A percentile compares a stretch with the other conserved stretches of the same genome.
Evolutionary conservation across 2,888 invertebrate species (phyloP).

Genomic region (Drosophila infuscata): DNA sequence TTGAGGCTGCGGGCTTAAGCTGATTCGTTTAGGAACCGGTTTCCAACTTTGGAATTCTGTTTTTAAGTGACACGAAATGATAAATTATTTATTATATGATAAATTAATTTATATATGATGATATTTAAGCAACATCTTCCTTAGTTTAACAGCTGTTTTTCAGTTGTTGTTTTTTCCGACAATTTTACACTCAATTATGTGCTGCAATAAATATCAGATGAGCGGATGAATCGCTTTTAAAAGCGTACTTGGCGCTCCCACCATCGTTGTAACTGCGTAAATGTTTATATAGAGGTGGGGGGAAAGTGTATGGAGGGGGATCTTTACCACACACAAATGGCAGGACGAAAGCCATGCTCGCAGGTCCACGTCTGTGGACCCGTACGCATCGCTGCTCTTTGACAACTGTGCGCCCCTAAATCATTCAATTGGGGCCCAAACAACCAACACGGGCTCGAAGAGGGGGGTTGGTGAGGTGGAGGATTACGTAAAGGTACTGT

Average conservation of each 20-base stretch:
- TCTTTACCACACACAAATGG: slow-evolving; percentile 27
- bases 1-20: not conserved
- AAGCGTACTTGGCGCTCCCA: slow-evolving; percentile 76
- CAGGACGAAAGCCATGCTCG: slow-evolving; percentile 47
- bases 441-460: slow-evolving; percentile 6
- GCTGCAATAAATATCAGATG: slow-evolving; percentile 68
- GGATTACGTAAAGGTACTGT: slow-evolving; percentile 29
- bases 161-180: slow-evolving; percentile 38
- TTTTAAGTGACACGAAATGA: not conserved
- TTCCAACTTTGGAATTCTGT: not conserved
- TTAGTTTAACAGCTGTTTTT: slow-evolving; percentile 34
- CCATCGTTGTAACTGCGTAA: slow-evolving; percentile 32
- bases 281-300: slow-evolving; percentile 14
- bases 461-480: not conserved
- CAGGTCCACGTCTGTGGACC: slow-evolving; percentile 48
- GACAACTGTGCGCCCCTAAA: slow-evolving; percentile 76
- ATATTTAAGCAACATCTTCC: not conserved
- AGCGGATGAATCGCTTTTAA: slow-evolving; percentile 78
- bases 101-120: not conserved
- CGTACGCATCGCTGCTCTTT: slow-evolving; percentile 79
- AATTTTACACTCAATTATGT: slow-evolving; percentile 79
- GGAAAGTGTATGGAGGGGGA: not conserved
- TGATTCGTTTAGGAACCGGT: not conserved
- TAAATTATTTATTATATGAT: too few species aligned
- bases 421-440: slow-evolving; percentile 70